Evolutionary conservation across 2,113 vertebrate genomes (phyloP), one percentile per base, ranked within the genome.

Genomic region (Crotalus helleri): DNA sequence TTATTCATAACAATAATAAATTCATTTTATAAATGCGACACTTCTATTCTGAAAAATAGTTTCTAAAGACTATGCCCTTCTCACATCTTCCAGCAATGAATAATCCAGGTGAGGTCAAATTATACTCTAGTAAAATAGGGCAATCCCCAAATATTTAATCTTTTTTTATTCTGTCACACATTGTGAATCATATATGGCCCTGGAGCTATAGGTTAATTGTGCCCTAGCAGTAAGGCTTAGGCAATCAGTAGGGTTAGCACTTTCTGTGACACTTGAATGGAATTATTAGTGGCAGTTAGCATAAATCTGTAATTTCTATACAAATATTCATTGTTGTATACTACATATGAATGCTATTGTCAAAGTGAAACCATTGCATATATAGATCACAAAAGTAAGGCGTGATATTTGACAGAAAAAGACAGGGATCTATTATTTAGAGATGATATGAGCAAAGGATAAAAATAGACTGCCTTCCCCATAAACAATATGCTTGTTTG

Each of bases 341-440:
- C 74, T 93, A 13, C 13, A n/a, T 69, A 69, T 69, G 29, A 69
- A 69, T 81, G 85, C 74, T 93, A 13, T 90, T 95, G 44, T 88
- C 94, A 91, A 92, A 86, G 85, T 54, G 85, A 58, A 94, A 61
- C 51, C 85, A 87, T 21, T 55, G 92, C 90, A 58, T 33, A 88
- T 94, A 24, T 87, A 24, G 54, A n/a, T 88, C 85, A 93, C 90
- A 17, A 39, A 85, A 93, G 92, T 93, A 93, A 69, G 57, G 2
- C 92, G 87, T 33, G 15, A 57, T 88, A n/a, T 91, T 95, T 92
- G 93, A 91, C 85, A 92, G 81, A 44, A 49, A 51, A 91, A 26
- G 54, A 90, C 94, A 90, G 81, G 7, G 57, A 39, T 59, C 54
- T 95, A 93, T 94, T 91, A 61, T 55, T 54, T 1, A 1, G 92